phyloP scores from a whole-genome alignment of 2,113 vertebrate species.

The Pterocles orientalis region DNA sequence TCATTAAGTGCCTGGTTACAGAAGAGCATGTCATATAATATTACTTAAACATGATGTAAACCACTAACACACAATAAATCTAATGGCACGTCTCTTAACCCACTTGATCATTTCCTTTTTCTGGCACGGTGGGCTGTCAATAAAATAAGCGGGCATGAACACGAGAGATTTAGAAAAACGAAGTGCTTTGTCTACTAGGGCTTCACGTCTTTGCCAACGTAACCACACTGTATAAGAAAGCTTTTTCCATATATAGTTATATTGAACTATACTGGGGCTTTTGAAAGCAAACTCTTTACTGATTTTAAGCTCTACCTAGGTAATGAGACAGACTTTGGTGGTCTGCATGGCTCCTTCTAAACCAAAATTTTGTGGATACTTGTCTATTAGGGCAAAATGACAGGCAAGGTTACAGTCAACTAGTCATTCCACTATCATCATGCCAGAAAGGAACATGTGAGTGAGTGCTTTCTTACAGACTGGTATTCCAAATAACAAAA shows the following conservation, averaged over 20 bases:
- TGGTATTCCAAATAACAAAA: background rate
- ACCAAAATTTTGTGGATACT: background rate
- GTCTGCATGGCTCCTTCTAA: background rate
- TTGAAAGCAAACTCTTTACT: background rate
- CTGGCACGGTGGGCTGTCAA: background rate
- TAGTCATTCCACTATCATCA: background rate
- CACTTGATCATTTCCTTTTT: background rate
- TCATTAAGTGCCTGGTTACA: background rate
- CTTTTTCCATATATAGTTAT: background rate
- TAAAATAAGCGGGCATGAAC: background rate
- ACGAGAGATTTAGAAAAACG: background rate
- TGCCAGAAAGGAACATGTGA: background rate
- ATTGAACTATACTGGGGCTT: background rate
- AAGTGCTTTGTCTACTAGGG: background rate
- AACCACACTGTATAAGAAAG: background rate
- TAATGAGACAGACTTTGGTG: background rate
- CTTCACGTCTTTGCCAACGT: background rate
- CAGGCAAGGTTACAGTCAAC: background rate
- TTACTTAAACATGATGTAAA: constrained; percentile 2
- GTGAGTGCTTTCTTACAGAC: background rate
- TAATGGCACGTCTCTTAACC: background rate
- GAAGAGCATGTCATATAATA: background rate
- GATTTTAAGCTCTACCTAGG: background rate
- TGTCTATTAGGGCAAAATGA: background rate
- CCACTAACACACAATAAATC: constrained; percentile 15